These are phyloP conservation scores for Dysidea cf. avara DNA, from an alignment of 37 sponge, comb jelly and placozoan species.

Conservation along the genomic window DNA sequence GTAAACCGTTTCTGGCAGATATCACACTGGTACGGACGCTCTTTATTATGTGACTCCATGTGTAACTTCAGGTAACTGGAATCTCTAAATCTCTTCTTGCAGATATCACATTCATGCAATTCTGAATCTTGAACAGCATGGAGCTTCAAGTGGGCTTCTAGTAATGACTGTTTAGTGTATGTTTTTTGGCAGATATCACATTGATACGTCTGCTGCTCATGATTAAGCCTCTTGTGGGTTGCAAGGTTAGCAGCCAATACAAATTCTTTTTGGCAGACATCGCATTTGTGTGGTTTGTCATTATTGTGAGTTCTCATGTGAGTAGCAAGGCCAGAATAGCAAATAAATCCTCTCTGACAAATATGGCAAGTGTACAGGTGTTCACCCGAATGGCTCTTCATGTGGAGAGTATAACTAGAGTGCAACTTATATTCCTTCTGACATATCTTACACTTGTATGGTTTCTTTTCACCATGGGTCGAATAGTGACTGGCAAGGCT, in stretches of 20 bases:
- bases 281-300: slow-evolving; percentile 89
- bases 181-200: slow-evolving; percentile 88
- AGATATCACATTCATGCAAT: slow-evolving; percentile 88
- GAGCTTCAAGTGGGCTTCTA: slow-evolving; percentile 92
- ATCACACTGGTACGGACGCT: slow-evolving; percentile 90
- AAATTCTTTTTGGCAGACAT: slow-evolving; percentile 92
- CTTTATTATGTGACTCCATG: slow-evolving; percentile 89
- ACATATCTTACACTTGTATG: too few relatives aligned
- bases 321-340: too few relatives aligned
- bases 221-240: slow-evolving; percentile 91
- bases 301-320: too few relatives aligned
- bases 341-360: too few relatives aligned
- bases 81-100: slow-evolving; percentile 92
- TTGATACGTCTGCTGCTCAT: slow-evolving; percentile 91
- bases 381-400: too few relatives aligned
- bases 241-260: slow-evolving; percentile 91
- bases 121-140: slow-evolving; percentile 96
- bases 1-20: slow-evolving; percentile 92
- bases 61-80: slow-evolving; percentile 93
- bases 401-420: too few relatives aligned
- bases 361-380: too few relatives aligned
- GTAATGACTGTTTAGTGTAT: slow-evolving; percentile 95
- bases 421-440: too few relatives aligned
- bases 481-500: too few relatives aligned
- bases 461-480: too few relatives aligned